These are phyloP conservation scores for Tetrapedia diversipes DNA, from an alignment of 2,888 invertebrate species.

Conservation along the genomic window DNA sequence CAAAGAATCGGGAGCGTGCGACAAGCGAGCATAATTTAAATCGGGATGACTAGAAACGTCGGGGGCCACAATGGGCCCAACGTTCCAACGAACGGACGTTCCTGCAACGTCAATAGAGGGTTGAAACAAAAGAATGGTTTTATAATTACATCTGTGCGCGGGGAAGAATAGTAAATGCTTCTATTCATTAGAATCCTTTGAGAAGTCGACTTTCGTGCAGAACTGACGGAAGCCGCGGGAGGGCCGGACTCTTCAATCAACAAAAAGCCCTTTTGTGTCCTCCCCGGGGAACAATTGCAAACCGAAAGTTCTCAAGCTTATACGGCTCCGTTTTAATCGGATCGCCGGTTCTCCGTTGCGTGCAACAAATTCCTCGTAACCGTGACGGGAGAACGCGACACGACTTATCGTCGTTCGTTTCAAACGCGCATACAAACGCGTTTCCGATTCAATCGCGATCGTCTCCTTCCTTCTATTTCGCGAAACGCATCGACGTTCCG, in stretches of 20 bases:
- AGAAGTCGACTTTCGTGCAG: slow-evolving; percentile 65
- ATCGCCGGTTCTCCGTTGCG: slow-evolving; percentile 43
- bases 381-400: slow-evolving; percentile 35
- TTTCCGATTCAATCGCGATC: slow-evolving; percentile 19
- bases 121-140: slow-evolving; percentile 68
- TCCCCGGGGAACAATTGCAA: slow-evolving; percentile 56
- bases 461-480: not conserved
- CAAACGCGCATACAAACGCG: slow-evolving; percentile 7
- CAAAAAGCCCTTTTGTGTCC: slow-evolving; percentile 66
- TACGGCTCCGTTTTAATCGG: slow-evolving; percentile 59
- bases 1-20: slow-evolving; percentile 35
- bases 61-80: slow-evolving; percentile 51
- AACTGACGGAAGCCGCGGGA: slow-evolving; percentile 60
- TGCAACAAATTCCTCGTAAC: slow-evolving; percentile 43
- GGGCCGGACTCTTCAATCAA: slow-evolving; percentile 65
- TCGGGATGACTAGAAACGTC: slow-evolving; percentile 57
- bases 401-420: slow-evolving; percentile 33
- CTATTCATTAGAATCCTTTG: slow-evolving; percentile 67
- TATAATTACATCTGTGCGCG: slow-evolving; percentile 67
- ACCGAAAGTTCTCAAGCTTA: slow-evolving; percentile 53
- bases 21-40: slow-evolving; percentile 63
- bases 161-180: slow-evolving; percentile 69
- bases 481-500: slow-evolving; percentile 1
- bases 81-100: slow-evolving; percentile 48
- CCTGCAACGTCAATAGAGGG: slow-evolving; percentile 56